Percentiles rank a stretch among this genome's conserved stretches.
phyloP scores from a whole-genome alignment of 2,113 vertebrate genomes.

The Poecile atricapillus region DNA sequence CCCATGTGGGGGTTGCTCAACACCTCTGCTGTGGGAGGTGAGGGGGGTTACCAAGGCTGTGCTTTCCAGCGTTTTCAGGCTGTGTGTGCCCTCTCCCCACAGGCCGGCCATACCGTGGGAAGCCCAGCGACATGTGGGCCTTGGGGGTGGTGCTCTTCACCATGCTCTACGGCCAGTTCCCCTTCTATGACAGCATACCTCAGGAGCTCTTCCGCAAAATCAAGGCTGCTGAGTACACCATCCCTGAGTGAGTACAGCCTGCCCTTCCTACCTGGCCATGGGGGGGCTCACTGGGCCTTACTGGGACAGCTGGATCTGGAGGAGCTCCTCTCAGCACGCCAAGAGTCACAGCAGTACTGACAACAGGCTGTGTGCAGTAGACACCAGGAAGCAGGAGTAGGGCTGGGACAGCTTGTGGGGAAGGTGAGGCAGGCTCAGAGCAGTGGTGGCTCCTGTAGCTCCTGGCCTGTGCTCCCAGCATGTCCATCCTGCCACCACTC shows the following conservation, averaged over 20 bases:
- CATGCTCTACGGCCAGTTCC: conserved; percentile 99
- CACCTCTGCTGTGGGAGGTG: neutral
- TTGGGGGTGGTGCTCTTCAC: conserved; percentile 97
- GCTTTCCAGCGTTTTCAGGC: neutral
- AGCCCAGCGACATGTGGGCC: conserved; percentile 99
- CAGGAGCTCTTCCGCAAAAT: conserved; percentile 99
- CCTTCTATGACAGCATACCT: conserved; percentile 99
- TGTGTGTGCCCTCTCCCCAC: neutral
- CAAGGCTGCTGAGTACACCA: conserved; percentile 97
- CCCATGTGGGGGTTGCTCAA: neutral
- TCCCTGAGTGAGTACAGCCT: conserved; percentile 89
- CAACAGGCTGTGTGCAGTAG: neutral
- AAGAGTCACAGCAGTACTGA: neutral
- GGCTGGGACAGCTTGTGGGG: neutral
- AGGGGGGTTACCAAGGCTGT: neutral
- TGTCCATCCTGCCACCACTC: accelerated
- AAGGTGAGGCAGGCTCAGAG: neutral
- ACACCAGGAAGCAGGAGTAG: neutral
- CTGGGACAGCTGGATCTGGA: neutral
- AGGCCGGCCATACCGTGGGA: conserved; percentile 96
- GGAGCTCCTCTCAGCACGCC: neutral
- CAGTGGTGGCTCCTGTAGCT: neutral
- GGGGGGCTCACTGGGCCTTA: neutral
- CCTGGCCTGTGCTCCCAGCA: neutral
- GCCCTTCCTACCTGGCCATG: neutral